Evolutionary conservation across 2,113 vertebrate species (phyloP).

Genomic region (Neolamprologus kungweensis): DNA sequence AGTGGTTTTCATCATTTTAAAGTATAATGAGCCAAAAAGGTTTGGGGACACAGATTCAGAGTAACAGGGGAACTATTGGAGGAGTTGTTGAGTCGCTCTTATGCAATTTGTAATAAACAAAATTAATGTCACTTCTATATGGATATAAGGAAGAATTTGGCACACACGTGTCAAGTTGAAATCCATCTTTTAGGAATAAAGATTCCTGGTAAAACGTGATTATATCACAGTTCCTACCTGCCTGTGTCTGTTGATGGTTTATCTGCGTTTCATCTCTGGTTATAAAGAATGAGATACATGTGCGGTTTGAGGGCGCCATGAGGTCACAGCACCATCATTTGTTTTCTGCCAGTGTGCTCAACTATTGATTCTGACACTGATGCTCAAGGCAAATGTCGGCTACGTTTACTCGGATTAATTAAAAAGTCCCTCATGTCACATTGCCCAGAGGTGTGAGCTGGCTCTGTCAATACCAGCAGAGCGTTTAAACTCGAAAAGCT

Average conservation of each 20-base stretch:
- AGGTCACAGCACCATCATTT: slow-evolving; percentile 52
- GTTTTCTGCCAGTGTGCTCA: slow-evolving; percentile 46
- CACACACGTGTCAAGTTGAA: not conserved
- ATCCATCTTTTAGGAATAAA: not conserved
- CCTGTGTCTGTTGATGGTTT: not conserved
- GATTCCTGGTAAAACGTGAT: not conserved
- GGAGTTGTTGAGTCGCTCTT: not conserved
- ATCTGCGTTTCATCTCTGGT: not conserved
- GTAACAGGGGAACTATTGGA: not conserved
- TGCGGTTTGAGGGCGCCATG: not conserved
- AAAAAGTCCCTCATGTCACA: slow-evolving; percentile 51
- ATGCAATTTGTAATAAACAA: not conserved
- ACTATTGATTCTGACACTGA: slow-evolving; percentile 59
- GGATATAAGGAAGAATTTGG: not conserved
- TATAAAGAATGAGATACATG: not conserved
- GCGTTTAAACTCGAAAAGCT: not conserved
- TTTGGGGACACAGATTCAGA: not conserved
- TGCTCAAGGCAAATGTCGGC: slow-evolving; percentile 61
- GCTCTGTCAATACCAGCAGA: slow-evolving; percentile 5
- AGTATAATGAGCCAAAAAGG: not conserved
- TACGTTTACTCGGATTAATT: slow-evolving; percentile 66
- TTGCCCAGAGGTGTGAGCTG: slow-evolving; percentile 25
- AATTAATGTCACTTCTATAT: not conserved
- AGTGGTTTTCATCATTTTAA: not conserved
- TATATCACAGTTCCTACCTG: not conserved